Evolutionary conservation across 1,140 invertebrate genomes (phyloP), one percentile per base, ranked within the genome.

Genomic region (Diabrotica undecimpunctata): DNA sequence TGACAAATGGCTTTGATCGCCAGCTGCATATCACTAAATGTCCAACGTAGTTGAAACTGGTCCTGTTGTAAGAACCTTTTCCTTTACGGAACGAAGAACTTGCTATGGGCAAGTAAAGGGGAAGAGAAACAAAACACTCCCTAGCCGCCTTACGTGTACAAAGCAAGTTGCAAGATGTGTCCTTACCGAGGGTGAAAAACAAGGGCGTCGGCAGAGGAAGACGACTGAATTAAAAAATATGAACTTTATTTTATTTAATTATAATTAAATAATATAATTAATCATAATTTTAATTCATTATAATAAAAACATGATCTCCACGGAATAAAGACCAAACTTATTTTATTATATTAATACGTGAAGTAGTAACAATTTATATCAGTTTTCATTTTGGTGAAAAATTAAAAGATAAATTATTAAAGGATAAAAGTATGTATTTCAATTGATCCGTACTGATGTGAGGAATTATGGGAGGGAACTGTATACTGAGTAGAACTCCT

Each of bases 81-180:
- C 41, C 41, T 46, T 46, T 46, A 5, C 6, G 66, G 66, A 67
- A 67, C 62, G 62, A 67, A 63, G 66, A 67, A 67, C 53, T 64
- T 52, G 66, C 41, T 52, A 25, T 25, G 41, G 59, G 59, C 66
- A 56, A 50, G 59, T 41, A 59, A 57, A 37, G 59, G 66, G 62
- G 66, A 62, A 61, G 53, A 61, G 60, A 64, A 67, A 67, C 61
- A 63, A 67, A 67, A 57, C 61, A 64, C 66, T 64, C 66, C 66
- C 66, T 38, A 64, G 57, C 66, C 66, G 62, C 61, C 66, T 58
- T 14, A 61, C 36, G 14, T 51, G 53, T 51, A 67, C 64, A 67
- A 67, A 67, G 66, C 62, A 67, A 64, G 54, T 67, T 67, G 62
- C 66, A 67, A 67, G 66, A 67, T 67, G 57, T 67, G 55, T 64